Base-by-base conservation (phyloP, 2,888 invertebrate genomes). In the Uloborus plumipes region DNA sequence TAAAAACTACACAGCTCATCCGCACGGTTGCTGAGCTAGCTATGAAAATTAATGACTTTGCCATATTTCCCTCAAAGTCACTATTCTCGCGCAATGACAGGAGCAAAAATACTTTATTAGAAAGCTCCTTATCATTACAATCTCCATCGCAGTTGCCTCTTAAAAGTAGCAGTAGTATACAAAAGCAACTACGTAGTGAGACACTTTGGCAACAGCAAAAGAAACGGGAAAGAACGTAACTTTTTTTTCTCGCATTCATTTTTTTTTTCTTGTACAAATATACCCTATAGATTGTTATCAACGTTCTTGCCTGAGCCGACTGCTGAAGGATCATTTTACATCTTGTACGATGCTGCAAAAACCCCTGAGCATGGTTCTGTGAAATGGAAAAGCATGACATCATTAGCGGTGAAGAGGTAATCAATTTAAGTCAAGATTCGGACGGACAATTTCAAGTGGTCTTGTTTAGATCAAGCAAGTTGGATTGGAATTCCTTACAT, bases 281-380 rank as follows among this genome's bases (percentile, higher is more conserved):
- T 14, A 62, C 64, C 64, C 50, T 64, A 47, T 53, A 73, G 73
- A 73, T 73, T 62, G 64, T 73, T 73, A 73, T 73, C 73, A 49
- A 31, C 16, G 64, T 73, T 31, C 61, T 62, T 62, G 64, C 64
- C 39, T 4, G 26, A 51, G 64, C 64, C 61, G 31, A 55, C 64
- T 73, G 53, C 39, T 22, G 73, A 71, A 70, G 73, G 53, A 73
- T 73, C 73, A 62, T 53, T 73, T 73, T 73, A 73, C 73, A 53
- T 31, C 18, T 22, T 26, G 31, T 26, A 67, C 20, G 51, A 51
- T 22, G 47, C 47, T 47, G 20, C 58, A 39, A 58, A 61, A 26
- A 71, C 53, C 61, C 61, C 61, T 59, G 50, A 61, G 53, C 50
- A 49, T 22, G 49, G 71, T 26, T 61, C 71, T 61, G 59, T 61